Percentiles rank a stretch among this genome's conserved stretches.
These are phyloP conservation scores for Rallus limicola DNA, from an alignment of 2,113 vertebrate genomes.

Conservation along the genomic window DNA sequence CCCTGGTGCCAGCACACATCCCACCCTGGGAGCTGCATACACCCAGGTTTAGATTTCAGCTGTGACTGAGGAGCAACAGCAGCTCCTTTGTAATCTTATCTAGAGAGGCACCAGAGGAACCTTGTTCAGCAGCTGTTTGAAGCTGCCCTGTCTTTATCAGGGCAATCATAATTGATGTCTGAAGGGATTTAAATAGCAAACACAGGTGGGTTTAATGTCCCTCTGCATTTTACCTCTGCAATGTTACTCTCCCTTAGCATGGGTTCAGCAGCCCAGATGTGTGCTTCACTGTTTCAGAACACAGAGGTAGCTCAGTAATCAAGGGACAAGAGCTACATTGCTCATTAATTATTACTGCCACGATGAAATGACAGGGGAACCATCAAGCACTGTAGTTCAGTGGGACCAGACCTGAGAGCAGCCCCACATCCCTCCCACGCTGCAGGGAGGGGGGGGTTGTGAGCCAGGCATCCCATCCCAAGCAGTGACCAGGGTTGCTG, in stretches of 20 bases:
- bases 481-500: not conserved
- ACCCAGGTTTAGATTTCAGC: not conserved
- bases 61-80: accelerated
- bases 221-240: not conserved
- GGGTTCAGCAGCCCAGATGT: not conserved
- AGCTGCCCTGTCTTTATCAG: not conserved
- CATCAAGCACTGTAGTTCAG: not conserved
- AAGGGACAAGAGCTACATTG: accelerated
- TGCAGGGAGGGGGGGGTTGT: accelerated
- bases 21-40: not conserved
- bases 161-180: not conserved
- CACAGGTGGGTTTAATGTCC: not conserved
- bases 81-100: not conserved
- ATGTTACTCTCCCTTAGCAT: not conserved
- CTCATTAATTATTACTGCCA: not conserved
- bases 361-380: not conserved
- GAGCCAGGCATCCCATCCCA: accelerated
- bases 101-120: not conserved
- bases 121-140: not conserved
- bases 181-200: not conserved
- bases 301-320: accelerated
- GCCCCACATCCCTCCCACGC: not conserved
- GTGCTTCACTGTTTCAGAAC: not conserved
- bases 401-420: not conserved
- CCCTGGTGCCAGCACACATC: not conserved